Evolutionary conservation across 2,113 vertebrate species (phyloP).

Genomic region (Zootoca vivipara): DNA sequence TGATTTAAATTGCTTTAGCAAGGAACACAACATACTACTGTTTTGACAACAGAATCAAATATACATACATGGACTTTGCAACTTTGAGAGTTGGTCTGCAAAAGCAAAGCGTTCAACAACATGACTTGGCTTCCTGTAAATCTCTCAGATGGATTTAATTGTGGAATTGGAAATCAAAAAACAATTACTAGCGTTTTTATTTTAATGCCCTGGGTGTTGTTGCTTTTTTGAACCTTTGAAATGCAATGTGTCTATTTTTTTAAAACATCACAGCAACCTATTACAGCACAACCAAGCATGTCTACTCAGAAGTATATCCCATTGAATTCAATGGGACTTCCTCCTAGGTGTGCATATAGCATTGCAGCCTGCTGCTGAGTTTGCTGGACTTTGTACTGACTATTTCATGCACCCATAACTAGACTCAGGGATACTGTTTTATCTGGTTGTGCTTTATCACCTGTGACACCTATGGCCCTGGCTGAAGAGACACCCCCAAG

Average conservation of each 20-base stretch:
- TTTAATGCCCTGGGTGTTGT: not conserved
- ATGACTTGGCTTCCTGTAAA: not conserved
- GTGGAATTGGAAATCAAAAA: not conserved
- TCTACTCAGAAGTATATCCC: not conserved
- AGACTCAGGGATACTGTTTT: not conserved
- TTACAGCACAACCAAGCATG: not conserved
- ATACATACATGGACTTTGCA: not conserved
- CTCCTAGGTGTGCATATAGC: not conserved
- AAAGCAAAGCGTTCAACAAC: not conserved
- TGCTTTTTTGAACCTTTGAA: not conserved
- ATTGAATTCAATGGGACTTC: not conserved
- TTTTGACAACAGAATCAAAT: not conserved
- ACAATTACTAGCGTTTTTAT: not conserved
- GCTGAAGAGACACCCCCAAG: not conserved
- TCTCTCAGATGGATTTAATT: not conserved
- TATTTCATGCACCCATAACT: not conserved
- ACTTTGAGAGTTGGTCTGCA: not conserved
- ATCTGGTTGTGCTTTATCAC: not conserved
- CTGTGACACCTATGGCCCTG: not conserved
- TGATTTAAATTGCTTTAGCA: slow-evolving; percentile 10
- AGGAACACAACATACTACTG: slow-evolving; percentile 16
- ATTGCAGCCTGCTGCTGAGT: not conserved
- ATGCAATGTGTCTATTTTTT: not conserved
- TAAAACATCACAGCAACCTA: not conserved
- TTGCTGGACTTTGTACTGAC: not conserved